Evolutionary conservation across 2,113 vertebrate genomes (phyloP), one percentile per base, ranked within the genome.

Genomic region (Seriola quinqueradiata): DNA sequence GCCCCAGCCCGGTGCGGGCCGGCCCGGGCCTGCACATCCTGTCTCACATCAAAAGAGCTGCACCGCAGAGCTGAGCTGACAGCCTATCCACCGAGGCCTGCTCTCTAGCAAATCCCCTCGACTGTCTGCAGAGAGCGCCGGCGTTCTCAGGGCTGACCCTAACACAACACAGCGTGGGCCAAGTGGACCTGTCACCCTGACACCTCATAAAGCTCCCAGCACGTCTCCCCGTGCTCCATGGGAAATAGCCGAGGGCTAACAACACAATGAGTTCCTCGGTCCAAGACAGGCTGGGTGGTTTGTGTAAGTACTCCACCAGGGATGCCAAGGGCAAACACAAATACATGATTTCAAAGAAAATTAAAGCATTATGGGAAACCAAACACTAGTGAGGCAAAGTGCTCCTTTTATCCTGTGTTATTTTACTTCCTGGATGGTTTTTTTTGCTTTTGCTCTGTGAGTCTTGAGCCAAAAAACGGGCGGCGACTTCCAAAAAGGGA

Each of bases 161-260:
- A 76, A 83, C 86, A 89, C 71, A 84, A 82, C 74, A 79, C 64
- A 57, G 42, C 9, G 57, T 25, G 72, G 65, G 83, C 77, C 76
- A 75, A 87, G 64, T 59, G 38, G 87, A 90, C 81, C 74, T 82
- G 71, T 93, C 89, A 89, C 70, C 66, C 77, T 73, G 77, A 89
- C 84, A 82, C 86, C 80, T 91, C 88, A 63, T 87, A 83, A 92
- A 89, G 80, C 79, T 76, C 76, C 79, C 70, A 83, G 72, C 79
- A 85, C 14, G 55, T 19, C 72, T 19, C 75, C 46, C 78, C 36
- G 75, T 13, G 13, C 57, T 73, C 44, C 84, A 70, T 87, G 85
- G 84, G 86, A 92, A 89, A 69, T 34, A 78, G 75, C 75, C 68
- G 28, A 64, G 21, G 63, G 72, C 54, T 36, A 48, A 87, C 21